Percentiles rank a stretch among this genome's conserved stretches.
Conservation (phyloP, 2,113 vertebrate species). For the Bubo scandiacus region DNA sequence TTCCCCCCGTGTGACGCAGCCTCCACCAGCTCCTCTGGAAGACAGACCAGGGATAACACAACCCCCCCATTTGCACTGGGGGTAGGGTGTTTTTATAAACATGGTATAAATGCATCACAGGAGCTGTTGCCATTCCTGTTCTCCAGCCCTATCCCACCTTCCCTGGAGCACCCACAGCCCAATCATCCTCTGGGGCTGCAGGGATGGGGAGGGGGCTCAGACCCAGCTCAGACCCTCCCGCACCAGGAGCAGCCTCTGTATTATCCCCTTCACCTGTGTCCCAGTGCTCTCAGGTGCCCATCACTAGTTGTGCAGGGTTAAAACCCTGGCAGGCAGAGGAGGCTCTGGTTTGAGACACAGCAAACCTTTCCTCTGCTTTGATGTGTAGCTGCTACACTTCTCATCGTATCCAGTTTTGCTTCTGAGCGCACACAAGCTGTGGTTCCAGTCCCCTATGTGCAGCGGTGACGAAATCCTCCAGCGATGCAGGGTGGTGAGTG, state of each 20-base stretch:
- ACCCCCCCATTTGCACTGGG: fast-evolving
- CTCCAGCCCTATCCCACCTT: not conserved
- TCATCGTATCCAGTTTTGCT: fast-evolving
- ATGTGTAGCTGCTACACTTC: fast-evolving
- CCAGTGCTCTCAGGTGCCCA: not conserved
- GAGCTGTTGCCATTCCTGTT: not conserved
- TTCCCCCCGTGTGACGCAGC: not conserved
- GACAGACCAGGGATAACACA: not conserved
- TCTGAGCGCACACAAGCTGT: fast-evolving
- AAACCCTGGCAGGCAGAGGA: fast-evolving
- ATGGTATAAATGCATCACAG: fast-evolving
- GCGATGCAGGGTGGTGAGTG: fast-evolving
- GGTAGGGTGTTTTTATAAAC: not conserved
- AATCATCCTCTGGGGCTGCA: not conserved
- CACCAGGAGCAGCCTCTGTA: no score
- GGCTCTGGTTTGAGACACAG: not conserved
- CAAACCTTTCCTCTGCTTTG: fast-evolving
- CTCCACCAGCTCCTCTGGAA: not conserved
- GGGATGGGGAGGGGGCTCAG: fast-evolving
- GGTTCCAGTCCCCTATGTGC: fast-evolving
- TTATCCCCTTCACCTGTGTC: not conserved
- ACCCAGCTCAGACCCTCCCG: not conserved
- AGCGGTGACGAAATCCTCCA: not conserved
- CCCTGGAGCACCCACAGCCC: not conserved
- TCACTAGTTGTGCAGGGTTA: not conserved